Percentiles rank a stretch among this genome's conserved stretches.
Conservation (phyloP, 1,140 invertebrate species). For the Apis laboriosa region DNA sequence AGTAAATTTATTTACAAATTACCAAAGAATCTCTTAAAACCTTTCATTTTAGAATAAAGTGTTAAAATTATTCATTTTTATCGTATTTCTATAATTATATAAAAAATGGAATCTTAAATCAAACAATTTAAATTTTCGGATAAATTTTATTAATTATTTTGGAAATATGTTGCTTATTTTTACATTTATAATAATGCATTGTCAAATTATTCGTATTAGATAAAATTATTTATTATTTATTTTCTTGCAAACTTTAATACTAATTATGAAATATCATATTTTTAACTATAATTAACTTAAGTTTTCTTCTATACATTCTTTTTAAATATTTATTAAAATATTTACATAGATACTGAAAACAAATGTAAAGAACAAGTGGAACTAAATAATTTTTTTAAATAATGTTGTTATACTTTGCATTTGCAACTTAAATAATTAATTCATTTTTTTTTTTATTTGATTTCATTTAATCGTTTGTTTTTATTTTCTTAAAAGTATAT, state of each 20-base stretch:
- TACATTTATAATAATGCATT: neutral
- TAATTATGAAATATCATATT: neutral
- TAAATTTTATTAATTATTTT: neutral
- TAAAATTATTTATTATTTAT: constrained; percentile 27
- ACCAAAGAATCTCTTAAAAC: constrained; percentile 56
- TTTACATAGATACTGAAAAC: neutral
- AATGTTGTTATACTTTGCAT: neutral
- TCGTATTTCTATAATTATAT: constrained; percentile 24
- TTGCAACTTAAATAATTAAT: neutral
- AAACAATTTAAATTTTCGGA: neutral
- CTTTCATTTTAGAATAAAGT: constrained; percentile 47
- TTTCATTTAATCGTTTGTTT: neutral
- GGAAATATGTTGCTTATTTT: neutral
- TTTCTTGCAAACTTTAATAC: constrained; percentile 10
- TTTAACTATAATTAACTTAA: constrained; percentile 4
- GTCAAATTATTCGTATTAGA: neutral
- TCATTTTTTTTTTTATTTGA: neutral
- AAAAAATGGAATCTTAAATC: constrained; percentile 8
- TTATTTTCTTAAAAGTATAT: neutral
- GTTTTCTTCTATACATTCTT: constrained; percentile 13
- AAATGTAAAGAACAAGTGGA: neutral
- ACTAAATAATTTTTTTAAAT: neutral
- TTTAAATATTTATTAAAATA: constrained; percentile 23
- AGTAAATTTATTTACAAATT: constrained; percentile 65
- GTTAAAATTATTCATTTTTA: constrained; percentile 25